phyloP scores from a whole-genome alignment of 1,140 invertebrate genomes.

The Dinoponera quadriceps region DNA sequence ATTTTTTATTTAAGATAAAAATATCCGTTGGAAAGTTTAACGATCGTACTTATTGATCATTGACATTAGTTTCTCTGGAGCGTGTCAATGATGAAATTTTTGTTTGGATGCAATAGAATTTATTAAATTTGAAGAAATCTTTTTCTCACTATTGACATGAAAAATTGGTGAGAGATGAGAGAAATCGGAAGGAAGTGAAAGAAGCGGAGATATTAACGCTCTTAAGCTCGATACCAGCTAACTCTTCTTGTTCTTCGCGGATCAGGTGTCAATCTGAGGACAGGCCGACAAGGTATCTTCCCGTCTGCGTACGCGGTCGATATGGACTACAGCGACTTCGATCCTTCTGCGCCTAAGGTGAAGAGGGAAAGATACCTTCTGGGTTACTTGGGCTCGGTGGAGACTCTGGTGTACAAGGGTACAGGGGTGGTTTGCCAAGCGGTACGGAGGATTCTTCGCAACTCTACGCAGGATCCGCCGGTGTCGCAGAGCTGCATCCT shows the following conservation, averaged over 20 bases:
- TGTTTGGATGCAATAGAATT: too few species aligned
- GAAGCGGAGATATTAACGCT: background rate
- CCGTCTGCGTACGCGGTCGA: slow-evolving; percentile 98
- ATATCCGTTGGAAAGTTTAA: too few species aligned
- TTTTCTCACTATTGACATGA: too few species aligned
- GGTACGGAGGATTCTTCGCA: slow-evolving; percentile 92
- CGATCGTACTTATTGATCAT: too few species aligned
- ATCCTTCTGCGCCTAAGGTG: slow-evolving; percentile 93
- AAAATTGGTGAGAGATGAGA: too few species aligned
- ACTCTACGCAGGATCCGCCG: slow-evolving; percentile 88
- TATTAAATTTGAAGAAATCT: too few species aligned
- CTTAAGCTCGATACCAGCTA: background rate
- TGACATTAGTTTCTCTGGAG: too few species aligned
- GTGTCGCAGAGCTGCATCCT: slow-evolving; percentile 93
- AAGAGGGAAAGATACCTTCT: slow-evolving; percentile 95
- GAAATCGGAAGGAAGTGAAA: background rate
- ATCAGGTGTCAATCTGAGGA: slow-evolving; percentile 95
- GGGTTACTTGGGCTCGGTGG: slow-evolving; percentile 97
- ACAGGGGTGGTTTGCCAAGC: slow-evolving; percentile 95
- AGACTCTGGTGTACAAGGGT: slow-evolving; percentile 97
- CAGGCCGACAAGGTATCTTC: slow-evolving; percentile 97
- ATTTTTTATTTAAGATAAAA: too few species aligned
- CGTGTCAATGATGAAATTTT: too few species aligned
- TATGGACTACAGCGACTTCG: slow-evolving; percentile 97
- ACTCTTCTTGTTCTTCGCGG: background rate